Conservation (phyloP, 2,113 vertebrate species). For the Acrocephalus kingi region DNA sequence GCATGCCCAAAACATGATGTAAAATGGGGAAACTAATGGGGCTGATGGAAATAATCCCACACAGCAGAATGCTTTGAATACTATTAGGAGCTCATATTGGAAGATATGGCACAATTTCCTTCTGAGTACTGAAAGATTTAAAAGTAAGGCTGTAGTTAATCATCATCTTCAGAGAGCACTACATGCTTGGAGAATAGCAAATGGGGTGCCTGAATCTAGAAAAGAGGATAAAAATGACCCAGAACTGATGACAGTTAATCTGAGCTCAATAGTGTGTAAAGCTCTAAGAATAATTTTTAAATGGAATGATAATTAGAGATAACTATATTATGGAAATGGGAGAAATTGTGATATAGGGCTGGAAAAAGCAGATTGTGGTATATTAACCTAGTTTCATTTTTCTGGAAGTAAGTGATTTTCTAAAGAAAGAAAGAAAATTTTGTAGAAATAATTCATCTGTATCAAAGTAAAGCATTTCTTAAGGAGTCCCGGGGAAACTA, state of each 20-base stretch:
- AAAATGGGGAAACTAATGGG: background rate
- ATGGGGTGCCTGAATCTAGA: background rate
- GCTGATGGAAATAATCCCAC: background rate
- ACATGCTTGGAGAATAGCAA: background rate
- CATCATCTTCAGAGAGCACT: background rate
- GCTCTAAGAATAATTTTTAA: background rate
- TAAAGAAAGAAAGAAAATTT: background rate
- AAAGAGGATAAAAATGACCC: background rate
- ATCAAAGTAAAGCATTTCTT: background rate
- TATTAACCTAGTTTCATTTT: background rate
- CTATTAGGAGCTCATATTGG: background rate
- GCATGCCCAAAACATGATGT: background rate
- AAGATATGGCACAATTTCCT: background rate
- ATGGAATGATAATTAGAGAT: background rate
- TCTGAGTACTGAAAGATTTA: background rate
- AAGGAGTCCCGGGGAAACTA: background rate
- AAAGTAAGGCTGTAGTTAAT: background rate
- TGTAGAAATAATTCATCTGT: background rate
- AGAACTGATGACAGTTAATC: background rate
- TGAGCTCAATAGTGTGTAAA: background rate
- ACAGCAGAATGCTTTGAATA: background rate
- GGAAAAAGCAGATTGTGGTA: background rate
- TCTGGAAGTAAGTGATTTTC: background rate
- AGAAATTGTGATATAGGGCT: background rate
- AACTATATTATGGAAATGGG: background rate